A percentile compares a stretch with the other conserved stretches of the same genome.
Evolutionary conservation across 2,113 vertebrate species (phyloP).

Genomic region (Verasper variegatus): DNA sequence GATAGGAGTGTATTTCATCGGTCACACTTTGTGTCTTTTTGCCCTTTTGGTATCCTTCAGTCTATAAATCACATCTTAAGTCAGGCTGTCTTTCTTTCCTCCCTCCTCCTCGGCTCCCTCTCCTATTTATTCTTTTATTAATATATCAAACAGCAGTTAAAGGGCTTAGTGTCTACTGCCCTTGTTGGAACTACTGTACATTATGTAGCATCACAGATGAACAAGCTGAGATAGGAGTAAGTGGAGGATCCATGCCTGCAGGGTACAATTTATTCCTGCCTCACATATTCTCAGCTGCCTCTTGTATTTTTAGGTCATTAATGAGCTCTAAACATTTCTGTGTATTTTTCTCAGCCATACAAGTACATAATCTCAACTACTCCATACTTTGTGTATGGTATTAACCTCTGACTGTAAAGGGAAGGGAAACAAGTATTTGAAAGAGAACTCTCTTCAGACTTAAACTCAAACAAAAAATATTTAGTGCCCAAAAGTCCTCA

Average conservation of each 20-base stretch:
- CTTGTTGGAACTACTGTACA: neutral
- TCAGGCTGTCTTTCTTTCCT: neutral
- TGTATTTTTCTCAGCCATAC: neutral
- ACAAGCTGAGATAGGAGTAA: slow-evolving; percentile 13
- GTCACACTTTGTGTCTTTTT: neutral
- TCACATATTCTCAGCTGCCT: neutral
- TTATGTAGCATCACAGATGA: neutral
- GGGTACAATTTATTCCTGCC: neutral
- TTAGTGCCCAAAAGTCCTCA: no score
- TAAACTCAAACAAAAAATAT: no score
- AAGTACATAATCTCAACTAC: neutral
- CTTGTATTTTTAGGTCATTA: slow-evolving; percentile 7
- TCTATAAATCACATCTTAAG: no score
- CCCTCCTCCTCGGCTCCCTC: no score
- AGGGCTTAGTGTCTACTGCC: neutral
- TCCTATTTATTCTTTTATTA: neutral
- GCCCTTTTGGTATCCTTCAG: neutral
- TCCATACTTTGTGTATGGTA: neutral
- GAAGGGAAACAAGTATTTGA: neutral
- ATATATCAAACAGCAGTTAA: neutral
- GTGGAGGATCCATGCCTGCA: slow-evolving; percentile 3
- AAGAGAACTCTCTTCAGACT: no score
- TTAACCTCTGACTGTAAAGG: neutral
- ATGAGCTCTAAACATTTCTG: neutral
- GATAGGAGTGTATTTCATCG: neutral